Conservation (phyloP, 2,113 vertebrate genomes). For the Origma solitaria region DNA sequence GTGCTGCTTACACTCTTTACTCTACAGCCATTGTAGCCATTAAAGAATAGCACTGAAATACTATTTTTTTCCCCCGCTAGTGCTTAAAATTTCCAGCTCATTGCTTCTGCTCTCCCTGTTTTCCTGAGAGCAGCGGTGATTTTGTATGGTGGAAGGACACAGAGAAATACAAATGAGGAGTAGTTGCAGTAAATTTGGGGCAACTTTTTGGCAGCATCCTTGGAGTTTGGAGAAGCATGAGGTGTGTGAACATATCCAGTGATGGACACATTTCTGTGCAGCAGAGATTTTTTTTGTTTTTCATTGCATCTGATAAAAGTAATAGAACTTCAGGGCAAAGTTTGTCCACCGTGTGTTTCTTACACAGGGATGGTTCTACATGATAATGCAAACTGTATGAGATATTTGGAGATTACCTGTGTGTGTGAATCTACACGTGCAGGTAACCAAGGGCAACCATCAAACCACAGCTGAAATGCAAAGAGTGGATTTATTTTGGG, state of each 20-base stretch:
- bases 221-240: neutral
- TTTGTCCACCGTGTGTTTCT: neutral
- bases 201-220: neutral
- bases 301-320: neutral
- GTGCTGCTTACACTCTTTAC: neutral
- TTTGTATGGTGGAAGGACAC: neutral
- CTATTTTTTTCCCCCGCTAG: neutral
- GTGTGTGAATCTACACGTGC: neutral
- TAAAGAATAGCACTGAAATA: neutral
- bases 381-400: fast-evolving
- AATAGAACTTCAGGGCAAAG: neutral
- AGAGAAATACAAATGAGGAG: neutral
- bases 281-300: neutral
- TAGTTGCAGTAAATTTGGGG: neutral
- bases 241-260: neutral
- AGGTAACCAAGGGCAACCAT: neutral
- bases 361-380: neutral
- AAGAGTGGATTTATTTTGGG: neutral
- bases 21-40: neutral
- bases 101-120: neutral
- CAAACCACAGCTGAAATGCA: neutral
- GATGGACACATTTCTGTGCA: fast-evolving
- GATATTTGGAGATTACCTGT: neutral
- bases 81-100: neutral
- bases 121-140: neutral